These are phyloP conservation scores for Ceratosolen solmsi DNA, from an alignment of 1,140 invertebrate genomes.

Conservation along the genomic window DNA sequence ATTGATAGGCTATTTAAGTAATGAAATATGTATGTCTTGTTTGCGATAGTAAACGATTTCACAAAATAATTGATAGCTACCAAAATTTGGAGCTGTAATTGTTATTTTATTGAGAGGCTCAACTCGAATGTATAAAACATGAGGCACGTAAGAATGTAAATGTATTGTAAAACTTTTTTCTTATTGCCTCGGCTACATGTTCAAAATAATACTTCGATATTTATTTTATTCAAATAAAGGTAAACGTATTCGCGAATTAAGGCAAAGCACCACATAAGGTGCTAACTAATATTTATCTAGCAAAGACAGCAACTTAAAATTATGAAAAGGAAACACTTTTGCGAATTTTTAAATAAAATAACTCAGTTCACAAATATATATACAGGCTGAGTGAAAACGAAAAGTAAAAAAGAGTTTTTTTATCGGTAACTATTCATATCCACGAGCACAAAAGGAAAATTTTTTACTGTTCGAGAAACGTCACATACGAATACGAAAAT, in stretches of 20 bases:
- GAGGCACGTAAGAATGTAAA: too few species aligned
- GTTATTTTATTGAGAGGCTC: too few species aligned
- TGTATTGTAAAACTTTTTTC: too few species aligned
- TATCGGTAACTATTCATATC: constrained; percentile 27
- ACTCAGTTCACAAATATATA: background rate
- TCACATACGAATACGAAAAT: background rate
- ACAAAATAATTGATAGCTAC: too few species aligned
- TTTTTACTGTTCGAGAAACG: background rate
- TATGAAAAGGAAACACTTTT: background rate
- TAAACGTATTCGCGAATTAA: background rate
- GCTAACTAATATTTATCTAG: background rate
- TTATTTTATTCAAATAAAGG: background rate
- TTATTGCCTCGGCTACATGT: too few species aligned
- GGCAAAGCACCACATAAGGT: background rate
- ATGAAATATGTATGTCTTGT: background rate
- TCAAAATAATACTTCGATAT: background rate
- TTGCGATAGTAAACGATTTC: background rate
- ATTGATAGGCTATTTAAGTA: background rate
- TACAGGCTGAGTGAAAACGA: background rate
- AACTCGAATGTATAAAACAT: too few species aligned
- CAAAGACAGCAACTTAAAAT: background rate
- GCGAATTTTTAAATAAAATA: background rate
- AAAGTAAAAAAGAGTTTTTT: background rate
- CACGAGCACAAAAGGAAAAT: constrained; percentile 11
- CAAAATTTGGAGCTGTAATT: too few species aligned